A percentile compares a stretch with the other conserved stretches of the same genome.
Conservation (phyloP, 2,113 vertebrate genomes). For the Anolis carolinensis region DNA sequence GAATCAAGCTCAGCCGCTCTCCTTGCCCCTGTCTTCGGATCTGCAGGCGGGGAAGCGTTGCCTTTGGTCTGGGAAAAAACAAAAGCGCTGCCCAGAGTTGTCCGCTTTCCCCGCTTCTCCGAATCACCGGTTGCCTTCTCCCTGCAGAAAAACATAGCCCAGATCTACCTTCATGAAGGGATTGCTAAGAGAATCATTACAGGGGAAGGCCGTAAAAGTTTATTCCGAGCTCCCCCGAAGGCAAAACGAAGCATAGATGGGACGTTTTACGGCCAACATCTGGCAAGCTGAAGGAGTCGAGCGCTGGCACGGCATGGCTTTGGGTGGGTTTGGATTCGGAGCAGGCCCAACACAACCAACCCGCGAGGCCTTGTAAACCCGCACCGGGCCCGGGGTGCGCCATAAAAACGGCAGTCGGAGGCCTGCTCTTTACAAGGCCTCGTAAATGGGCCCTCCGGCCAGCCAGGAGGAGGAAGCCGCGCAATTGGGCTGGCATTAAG, state of each 20-base stretch:
- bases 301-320: constrained; percentile 76
- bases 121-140: too few species aligned
- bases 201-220: constrained; percentile 83
- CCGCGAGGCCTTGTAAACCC: neutral
- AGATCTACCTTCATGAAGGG: constrained; percentile 82
- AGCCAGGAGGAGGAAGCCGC: constrained; percentile 44
- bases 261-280: constrained; percentile 85
- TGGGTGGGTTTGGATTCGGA: neutral
- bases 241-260: constrained; percentile 69
- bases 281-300: constrained; percentile 73
- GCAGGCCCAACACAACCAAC: neutral
- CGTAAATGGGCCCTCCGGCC: constrained; percentile 30
- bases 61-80: too few species aligned
- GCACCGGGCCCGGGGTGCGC: constrained; percentile 54
- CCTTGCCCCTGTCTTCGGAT: too few species aligned
- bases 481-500: constrained; percentile 13
- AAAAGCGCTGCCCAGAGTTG: too few species aligned
- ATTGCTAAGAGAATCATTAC: constrained; percentile 84
- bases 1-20: too few species aligned
- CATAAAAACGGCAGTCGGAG: constrained; percentile 60
- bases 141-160: constrained; percentile 6
- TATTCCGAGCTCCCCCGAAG: constrained; percentile 80
- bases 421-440: constrained; percentile 22
- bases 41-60: too few species aligned
- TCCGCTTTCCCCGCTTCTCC: too few species aligned